These are phyloP conservation scores for Lasiurus cinereus DNA, from an alignment of 2,113 vertebrate species.

Conservation along the genomic window DNA sequence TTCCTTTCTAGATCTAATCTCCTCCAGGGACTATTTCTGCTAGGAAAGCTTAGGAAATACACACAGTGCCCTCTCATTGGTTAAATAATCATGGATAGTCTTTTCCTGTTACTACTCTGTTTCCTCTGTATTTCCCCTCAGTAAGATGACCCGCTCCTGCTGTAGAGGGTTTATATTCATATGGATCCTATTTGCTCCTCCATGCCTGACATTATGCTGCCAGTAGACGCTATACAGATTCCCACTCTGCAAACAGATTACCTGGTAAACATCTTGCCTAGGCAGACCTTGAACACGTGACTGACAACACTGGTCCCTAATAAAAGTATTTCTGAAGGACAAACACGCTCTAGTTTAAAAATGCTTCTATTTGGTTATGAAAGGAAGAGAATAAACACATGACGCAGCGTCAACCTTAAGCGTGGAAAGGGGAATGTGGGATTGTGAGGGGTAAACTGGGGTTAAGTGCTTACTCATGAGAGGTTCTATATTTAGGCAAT, in stretches of 20 bases:
- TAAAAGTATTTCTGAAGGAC: background rate
- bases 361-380: background rate
- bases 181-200: background rate
- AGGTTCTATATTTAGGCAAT: constrained; percentile 52
- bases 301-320: background rate
- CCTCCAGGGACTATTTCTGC: background rate
- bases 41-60: background rate
- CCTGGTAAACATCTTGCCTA: background rate
- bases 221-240: background rate
- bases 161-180: background rate
- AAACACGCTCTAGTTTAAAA: background rate
- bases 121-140: background rate
- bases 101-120: background rate
- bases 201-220: background rate
- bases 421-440: background rate
- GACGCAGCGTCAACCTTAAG: background rate
- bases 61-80: background rate
- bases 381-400: background rate
- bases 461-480: constrained; percentile 28
- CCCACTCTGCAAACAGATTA: background rate
- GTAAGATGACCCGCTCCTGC: background rate
- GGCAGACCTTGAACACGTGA: background rate
- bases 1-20: background rate
- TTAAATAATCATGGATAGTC: background rate
- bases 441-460: constrained; percentile 5